Base-by-base conservation (phyloP, 2,888 invertebrate genomes). In the Calliopum simillimum region DNA sequence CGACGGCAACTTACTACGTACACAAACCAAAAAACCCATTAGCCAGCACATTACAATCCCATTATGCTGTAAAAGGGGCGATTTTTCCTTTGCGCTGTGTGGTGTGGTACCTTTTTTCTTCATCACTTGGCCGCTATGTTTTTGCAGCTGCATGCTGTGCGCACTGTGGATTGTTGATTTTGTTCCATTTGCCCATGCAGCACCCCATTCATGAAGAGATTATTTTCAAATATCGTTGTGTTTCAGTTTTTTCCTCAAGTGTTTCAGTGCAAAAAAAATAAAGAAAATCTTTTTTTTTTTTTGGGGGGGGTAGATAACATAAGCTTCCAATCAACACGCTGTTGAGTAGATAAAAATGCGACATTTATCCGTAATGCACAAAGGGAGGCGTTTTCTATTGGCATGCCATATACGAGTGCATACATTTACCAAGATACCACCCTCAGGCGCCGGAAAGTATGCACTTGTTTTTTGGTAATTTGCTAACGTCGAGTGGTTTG, bases 41-140 rank as follows among this genome's bases (percentile, higher is more conserved):
- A 85, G 80, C 79, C 75, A 71, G 73, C 76, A 81, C 81, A 85
- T 84, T 83, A 85, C 83, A 85, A 82, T 81, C 77, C 79, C 83
- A 84, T 84, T 80, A 83, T 71, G 44, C 67, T 71, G 71, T 68
- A 70, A 76, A 66, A 53, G 72, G 21, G 23, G 41, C 19, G 14
- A 44, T n/a, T 3, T 11, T 4, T 23, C 25, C 14, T 44, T 55
- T 63, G 63, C 64, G 14, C 46, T 51, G 16, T 63, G 63, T 56
- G 14, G 46, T 51, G 16, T 70, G 25, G 19, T 44, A 59, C 56
- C 43, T 62, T 69, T 59, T 55, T 71, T 59, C 75, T 75, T 72
- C 72, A 75, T 70, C 76, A 78, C 78, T 79, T 77, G 19, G 43
- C 58, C 43, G 55, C 59, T 19, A 67, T 76, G 71, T 76, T 78